These are phyloP conservation scores for Drosophila truncata DNA, from an alignment of 1,140 invertebrate genomes.

Conservation along the genomic window DNA sequence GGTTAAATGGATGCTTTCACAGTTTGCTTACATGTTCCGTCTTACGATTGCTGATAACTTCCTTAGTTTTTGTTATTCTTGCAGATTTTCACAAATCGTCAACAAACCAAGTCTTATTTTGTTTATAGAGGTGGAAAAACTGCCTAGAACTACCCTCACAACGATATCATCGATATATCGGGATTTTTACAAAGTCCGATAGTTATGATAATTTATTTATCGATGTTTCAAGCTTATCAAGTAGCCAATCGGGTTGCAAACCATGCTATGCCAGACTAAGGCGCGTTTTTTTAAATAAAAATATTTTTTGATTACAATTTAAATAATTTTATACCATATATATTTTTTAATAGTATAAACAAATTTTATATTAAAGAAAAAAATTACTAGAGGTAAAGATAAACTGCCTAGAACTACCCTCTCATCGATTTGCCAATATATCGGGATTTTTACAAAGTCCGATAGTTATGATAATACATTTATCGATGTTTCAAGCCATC, in stretches of 20 bases:
- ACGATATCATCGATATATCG: neutral
- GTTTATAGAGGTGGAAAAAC: slow-evolving; percentile 1
- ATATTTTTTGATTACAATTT: neutral
- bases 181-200: neutral
- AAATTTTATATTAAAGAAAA: neutral
- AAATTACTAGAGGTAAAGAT: neutral
- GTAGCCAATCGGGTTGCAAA: neutral
- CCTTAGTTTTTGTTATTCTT: neutral
- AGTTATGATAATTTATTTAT: neutral
- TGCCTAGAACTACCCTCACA: neutral
- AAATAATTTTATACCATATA: slow-evolving; percentile 25
- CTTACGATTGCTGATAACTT: neutral
- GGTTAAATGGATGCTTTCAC: neutral
- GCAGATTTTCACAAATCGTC: neutral
- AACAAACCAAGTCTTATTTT: neutral
- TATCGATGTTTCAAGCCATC: too few species aligned
- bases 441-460: too few species aligned
- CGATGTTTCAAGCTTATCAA: too few species aligned
- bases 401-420: too few species aligned
- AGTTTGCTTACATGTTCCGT: slow-evolving; percentile 8
- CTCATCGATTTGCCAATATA: too few species aligned
- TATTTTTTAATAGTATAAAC: slow-evolving; percentile 4
- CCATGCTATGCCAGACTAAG: neutral
- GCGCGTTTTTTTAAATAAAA: neutral
- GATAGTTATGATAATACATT: too few species aligned